These are phyloP conservation scores for Halictus quadricinctus DNA, from an alignment of 2,888 invertebrate species.

Conservation along the genomic window DNA sequence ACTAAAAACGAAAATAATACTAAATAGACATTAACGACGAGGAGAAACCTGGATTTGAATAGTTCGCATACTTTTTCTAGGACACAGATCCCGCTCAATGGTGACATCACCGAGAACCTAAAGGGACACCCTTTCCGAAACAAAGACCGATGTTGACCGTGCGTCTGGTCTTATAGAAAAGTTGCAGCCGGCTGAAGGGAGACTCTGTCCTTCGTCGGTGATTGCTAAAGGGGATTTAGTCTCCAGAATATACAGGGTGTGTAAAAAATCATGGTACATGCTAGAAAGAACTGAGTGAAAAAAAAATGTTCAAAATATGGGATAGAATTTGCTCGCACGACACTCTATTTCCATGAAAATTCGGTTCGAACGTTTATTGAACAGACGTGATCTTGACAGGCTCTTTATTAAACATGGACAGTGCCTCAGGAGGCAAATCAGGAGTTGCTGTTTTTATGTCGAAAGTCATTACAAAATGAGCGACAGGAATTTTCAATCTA, in stretches of 20 bases:
- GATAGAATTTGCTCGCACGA: background rate
- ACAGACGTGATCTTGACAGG: background rate
- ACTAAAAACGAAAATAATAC: too few species aligned
- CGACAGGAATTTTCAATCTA: background rate
- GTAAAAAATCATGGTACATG: background rate
- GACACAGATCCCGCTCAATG: conserved; percentile 30
- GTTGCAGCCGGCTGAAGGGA: conserved; percentile 63
- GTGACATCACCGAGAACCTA: conserved; percentile 29
- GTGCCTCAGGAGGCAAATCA: background rate
- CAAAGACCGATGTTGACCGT: conserved; percentile 78
- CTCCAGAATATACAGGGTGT: conserved; percentile 15
- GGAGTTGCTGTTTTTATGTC: background rate
- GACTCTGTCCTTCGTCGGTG: conserved; percentile 16
- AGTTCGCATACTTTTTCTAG: conserved; percentile 29
- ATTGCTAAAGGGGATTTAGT: conserved; percentile 59
- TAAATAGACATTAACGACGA: too few species aligned
- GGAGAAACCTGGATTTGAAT: background rate
- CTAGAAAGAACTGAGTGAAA: background rate
- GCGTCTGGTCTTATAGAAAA: conserved; percentile 76
- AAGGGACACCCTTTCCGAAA: conserved; percentile 72
- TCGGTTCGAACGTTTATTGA: background rate
- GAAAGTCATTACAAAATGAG: background rate
- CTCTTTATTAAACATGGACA: background rate
- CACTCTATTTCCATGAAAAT: background rate
- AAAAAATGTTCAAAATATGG: background rate